Conservation (phyloP, 2,797 vertebrate genomes). For the Sebastes diploproa region DNA sequence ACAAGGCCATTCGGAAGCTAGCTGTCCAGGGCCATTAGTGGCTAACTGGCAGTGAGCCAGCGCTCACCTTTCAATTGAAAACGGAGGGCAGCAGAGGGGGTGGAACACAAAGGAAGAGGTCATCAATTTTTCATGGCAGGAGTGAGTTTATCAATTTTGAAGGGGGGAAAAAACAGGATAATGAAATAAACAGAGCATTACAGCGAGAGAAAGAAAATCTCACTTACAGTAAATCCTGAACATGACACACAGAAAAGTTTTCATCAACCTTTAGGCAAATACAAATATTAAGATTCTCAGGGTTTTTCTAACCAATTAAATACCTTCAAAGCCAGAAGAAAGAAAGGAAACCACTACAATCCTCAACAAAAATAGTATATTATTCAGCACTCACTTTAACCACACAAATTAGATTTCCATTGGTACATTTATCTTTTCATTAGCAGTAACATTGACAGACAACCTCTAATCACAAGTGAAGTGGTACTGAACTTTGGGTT, state of each 20-base stretch:
- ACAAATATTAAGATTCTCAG: conserved; percentile 65
- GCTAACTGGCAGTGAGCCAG: conserved; percentile 61
- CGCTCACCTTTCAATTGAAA: conserved; percentile 61
- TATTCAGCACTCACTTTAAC: conserved; percentile 7
- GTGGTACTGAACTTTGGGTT: no score
- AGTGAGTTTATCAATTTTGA: conserved; percentile 57
- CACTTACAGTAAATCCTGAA: conserved; percentile 41
- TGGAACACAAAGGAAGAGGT: conserved; percentile 46
- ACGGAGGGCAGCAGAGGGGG: conserved; percentile 45
- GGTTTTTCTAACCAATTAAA: conserved; percentile 34
- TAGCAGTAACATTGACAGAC: no score
- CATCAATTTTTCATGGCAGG: conserved; percentile 69
- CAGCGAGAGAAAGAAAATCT: conserved; percentile 43
- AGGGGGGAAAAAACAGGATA: conserved; percentile 3
- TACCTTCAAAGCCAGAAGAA: conserved; percentile 10
- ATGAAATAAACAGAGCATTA: conserved; percentile 32
- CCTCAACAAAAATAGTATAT: neutral
- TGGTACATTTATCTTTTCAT: neutral
- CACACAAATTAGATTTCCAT: neutral
- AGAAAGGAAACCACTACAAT: neutral
- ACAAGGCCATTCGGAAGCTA: conserved; percentile 55
- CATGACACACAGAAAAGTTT: conserved; percentile 64
- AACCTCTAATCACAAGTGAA: no score
- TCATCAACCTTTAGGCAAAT: conserved; percentile 58
- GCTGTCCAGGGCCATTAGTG: conserved; percentile 74